These are phyloP conservation scores for Melanotaenia parkinsoni DNA, from an alignment of 2,797 vertebrate genomes.

Conservation along the genomic window DNA sequence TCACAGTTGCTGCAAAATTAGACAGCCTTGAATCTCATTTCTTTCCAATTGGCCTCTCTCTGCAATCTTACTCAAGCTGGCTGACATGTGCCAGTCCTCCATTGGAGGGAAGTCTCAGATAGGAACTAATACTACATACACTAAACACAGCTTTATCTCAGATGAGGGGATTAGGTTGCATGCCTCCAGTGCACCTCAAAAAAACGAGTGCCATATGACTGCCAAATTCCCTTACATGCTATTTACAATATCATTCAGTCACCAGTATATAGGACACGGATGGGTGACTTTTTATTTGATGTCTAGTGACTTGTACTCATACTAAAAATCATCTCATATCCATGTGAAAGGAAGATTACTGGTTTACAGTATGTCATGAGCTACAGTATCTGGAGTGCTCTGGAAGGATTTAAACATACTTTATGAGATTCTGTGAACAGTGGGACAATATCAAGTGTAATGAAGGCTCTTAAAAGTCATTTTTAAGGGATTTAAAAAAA, in stretches of 20 bases:
- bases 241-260: conserved; percentile 81
- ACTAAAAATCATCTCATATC: conserved; percentile 62
- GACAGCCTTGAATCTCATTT: conserved; percentile 99
- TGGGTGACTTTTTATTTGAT: conserved; percentile 72
- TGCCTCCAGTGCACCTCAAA: conserved; percentile 80
- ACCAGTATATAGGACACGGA: conserved; percentile 76
- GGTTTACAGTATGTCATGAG: conserved; percentile 54
- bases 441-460: conserved; percentile 22
- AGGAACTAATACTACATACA: conserved; percentile 76
- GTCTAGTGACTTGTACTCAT: conserved; percentile 72
- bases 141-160: conserved; percentile 81
- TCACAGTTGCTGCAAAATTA: conserved; percentile 99
- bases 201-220: conserved; percentile 74
- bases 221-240: conserved; percentile 77
- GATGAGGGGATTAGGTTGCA: conserved; percentile 74
- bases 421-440: conserved; percentile 35
- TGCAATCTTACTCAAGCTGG: conserved; percentile 89
- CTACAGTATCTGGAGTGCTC: conserved; percentile 37
- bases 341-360: conserved; percentile 67
- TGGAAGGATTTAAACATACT: conserved; percentile 24
- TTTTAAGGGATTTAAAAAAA: conserved; percentile 14
- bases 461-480: conserved; percentile 15
- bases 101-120: conserved; percentile 66
- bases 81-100: conserved; percentile 75
- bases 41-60: conserved; percentile 97